Conservation (phyloP, 2,888 invertebrate genomes). For the Nomada ferruginata region DNA sequence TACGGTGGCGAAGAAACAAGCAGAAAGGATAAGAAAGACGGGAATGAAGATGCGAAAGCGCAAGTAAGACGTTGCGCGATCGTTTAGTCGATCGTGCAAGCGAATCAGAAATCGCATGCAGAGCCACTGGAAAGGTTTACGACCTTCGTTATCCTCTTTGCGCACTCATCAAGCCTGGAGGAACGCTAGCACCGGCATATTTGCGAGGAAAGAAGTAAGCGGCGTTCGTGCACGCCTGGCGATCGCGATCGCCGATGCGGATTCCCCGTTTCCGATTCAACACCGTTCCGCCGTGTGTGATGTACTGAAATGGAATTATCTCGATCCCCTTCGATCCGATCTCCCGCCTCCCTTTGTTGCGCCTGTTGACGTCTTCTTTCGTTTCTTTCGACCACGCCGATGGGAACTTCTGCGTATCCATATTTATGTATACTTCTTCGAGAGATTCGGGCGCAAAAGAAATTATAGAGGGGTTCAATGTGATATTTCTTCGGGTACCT, state of each 20-base stretch:
- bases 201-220: slow-evolving; percentile 45
- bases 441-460: neutral
- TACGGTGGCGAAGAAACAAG: slow-evolving; percentile 1
- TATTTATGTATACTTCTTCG: neutral
- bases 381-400: slow-evolving; percentile 27
- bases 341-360: slow-evolving; percentile 41
- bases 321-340: slow-evolving; percentile 57
- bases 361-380: slow-evolving; percentile 50
- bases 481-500: neutral
- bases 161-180: slow-evolving; percentile 55
- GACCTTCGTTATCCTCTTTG: slow-evolving; percentile 60
- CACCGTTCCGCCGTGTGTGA: slow-evolving; percentile 40
- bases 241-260: slow-evolving; percentile 57
- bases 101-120: slow-evolving; percentile 60
- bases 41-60: slow-evolving; percentile 42
- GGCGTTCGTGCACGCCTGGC: slow-evolving; percentile 42
- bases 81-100: slow-evolving; percentile 60
- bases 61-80: slow-evolving; percentile 60
- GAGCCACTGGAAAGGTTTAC: slow-evolving; percentile 59
- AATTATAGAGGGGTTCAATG: neutral
- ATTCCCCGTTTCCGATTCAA: slow-evolving; percentile 57
- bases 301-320: slow-evolving; percentile 56
- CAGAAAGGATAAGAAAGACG: slow-evolving; percentile 18
- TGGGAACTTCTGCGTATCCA: slow-evolving; percentile 8
- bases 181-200: slow-evolving; percentile 49